Conservation (phyloP, 2,797 vertebrate species). For the Gymnopithys bicolor region DNA sequence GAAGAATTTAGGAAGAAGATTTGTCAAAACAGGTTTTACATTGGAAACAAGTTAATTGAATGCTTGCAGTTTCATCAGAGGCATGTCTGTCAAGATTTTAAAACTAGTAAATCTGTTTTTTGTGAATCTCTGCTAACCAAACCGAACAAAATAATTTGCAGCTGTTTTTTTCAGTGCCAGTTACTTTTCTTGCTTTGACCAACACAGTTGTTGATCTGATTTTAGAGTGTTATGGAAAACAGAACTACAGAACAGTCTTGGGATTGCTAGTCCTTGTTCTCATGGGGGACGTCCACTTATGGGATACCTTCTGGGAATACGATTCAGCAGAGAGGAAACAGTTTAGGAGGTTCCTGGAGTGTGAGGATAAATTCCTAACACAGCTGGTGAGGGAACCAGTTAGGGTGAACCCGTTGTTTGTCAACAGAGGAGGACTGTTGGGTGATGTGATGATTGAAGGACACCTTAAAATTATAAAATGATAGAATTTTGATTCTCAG, state of each 20-base stretch:
- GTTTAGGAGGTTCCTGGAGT: background rate
- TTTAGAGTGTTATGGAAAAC: background rate
- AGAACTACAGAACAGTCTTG: background rate
- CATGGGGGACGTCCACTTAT: background rate
- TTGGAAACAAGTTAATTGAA: background rate
- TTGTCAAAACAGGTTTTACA: background rate
- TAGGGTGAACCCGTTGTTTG: background rate
- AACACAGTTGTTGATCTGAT: background rate
- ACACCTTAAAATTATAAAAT: background rate
- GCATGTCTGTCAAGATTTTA: background rate
- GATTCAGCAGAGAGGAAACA: background rate
- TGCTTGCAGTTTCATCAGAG: background rate
- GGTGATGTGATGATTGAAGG: background rate
- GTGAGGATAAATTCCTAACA: background rate
- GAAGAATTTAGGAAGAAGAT: background rate
- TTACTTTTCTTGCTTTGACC: background rate
- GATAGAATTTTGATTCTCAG: background rate
- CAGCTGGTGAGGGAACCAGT: background rate
- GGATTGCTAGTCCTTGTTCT: background rate
- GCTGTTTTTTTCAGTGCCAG: fast-evolving
- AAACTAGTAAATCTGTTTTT: background rate
- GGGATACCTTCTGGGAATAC: background rate
- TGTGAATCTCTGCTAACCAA: background rate
- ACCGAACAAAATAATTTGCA: background rate
- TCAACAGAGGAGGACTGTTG: background rate